phyloP scores from a whole-genome alignment of 2,888 invertebrate species.

The Chrysolina haemoptera region DNA sequence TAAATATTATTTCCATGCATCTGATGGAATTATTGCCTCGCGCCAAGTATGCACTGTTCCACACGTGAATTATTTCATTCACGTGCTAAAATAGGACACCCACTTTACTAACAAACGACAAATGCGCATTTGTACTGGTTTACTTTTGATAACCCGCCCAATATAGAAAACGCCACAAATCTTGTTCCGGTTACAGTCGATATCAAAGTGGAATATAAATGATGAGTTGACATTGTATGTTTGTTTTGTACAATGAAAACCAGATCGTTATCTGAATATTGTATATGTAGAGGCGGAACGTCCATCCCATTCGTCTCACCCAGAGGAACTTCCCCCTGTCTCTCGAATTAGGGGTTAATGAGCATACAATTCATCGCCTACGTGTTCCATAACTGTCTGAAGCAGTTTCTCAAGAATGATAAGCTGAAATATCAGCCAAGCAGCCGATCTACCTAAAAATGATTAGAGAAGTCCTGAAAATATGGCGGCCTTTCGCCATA shows the following conservation, averaged over 20 bases:
- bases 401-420: too few species aligned
- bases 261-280: constrained; percentile 31
- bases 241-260: constrained; percentile 33
- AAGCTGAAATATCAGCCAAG: too few species aligned
- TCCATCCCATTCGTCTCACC: constrained; percentile 41
- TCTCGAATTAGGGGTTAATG: constrained; percentile 10
- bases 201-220: background rate
- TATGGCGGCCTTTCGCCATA: too few species aligned
- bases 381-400: too few species aligned
- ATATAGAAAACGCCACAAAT: background rate
- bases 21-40: too few species aligned
- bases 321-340: constrained; percentile 25
- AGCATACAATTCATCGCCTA: background rate
- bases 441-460: background rate
- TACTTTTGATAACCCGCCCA: background rate
- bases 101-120: too few species aligned
- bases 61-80: too few species aligned
- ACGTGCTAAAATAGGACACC: too few species aligned
- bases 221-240: constrained; percentile 35
- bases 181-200: background rate
- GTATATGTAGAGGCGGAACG: constrained; percentile 29
- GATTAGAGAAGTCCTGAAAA: too few species aligned
- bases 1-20: too few species aligned
- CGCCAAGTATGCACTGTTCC: too few species aligned
- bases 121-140: background rate